Evolutionary conservation across 2,797 vertebrate genomes (phyloP).

Genomic region (Dendrocincla tyrannina): DNA sequence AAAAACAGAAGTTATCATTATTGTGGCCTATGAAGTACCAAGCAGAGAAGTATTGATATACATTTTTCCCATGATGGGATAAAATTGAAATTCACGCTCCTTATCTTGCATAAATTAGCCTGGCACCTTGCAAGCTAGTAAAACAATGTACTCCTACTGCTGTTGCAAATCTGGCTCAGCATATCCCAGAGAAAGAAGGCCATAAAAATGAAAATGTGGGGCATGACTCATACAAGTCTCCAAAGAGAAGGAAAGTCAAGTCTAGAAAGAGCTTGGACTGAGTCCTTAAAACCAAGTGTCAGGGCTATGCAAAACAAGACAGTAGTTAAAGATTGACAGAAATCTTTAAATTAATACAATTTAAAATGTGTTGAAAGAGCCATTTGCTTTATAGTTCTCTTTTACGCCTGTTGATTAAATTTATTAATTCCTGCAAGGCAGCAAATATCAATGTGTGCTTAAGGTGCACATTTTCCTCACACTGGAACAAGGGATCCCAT

Average conservation of each 20-base stretch:
- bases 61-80: not conserved
- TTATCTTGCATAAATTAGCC: not conserved
- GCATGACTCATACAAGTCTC: not conserved
- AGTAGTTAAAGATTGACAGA: not conserved
- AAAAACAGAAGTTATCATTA: constrained; percentile 24
- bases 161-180: not conserved
- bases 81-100: not conserved
- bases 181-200: not conserved
- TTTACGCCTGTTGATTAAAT: not conserved
- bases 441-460: not conserved
- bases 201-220: not conserved
- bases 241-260: not conserved
- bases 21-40: not conserved
- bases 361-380: constrained; percentile 6
- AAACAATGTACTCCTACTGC: not conserved
- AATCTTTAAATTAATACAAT: not conserved
- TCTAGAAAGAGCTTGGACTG: not conserved
- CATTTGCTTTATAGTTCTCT: not conserved
- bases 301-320: not conserved
- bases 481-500: not conserved
- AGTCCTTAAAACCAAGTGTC: not conserved
- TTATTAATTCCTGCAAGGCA: constrained; percentile 19
- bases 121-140: not conserved
- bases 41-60: not conserved
- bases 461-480: not conserved